phyloP scores from a whole-genome alignment of 1,140 invertebrate species.

The Bicyclus anynana region DNA sequence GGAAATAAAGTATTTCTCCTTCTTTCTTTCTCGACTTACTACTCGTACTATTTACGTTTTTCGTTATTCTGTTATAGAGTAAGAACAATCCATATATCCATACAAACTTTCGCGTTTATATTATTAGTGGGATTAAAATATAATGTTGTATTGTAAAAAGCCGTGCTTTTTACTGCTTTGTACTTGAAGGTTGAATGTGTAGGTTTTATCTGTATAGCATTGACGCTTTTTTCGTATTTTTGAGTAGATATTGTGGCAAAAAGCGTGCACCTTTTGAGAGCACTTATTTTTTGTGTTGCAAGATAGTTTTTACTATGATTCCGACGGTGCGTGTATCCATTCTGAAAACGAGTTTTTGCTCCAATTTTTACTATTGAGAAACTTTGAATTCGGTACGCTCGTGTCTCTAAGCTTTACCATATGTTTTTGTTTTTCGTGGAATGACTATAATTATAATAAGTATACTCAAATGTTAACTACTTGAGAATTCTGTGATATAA shows the following conservation, averaged over 20 bases:
- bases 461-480: no score
- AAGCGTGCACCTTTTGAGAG: conserved; percentile 16
- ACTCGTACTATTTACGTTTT: no score
- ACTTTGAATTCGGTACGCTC: neutral
- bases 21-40: no score
- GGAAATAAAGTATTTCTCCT: no score
- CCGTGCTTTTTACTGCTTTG: neutral
- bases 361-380: neutral
- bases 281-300: conserved; percentile 13
- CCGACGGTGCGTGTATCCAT: neutral
- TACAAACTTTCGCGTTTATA: no score
- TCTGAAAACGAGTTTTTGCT: neutral
- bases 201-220: conserved; percentile 11
- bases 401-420: neutral
- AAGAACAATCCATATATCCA: no score
- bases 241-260: neutral
- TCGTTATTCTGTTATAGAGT: no score
- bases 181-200: neutral
- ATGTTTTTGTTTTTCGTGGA: neutral
- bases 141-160: conserved; percentile 5
- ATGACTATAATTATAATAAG: neutral
- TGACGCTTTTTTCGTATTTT: conserved; percentile 16
- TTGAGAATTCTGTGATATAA: no score
- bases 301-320: neutral
- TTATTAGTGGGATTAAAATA: no score